Percentiles rank a stretch among this genome's conserved stretches.
Conservation (phyloP, 2,888 invertebrate genomes). For the Spicauda simplicius region DNA sequence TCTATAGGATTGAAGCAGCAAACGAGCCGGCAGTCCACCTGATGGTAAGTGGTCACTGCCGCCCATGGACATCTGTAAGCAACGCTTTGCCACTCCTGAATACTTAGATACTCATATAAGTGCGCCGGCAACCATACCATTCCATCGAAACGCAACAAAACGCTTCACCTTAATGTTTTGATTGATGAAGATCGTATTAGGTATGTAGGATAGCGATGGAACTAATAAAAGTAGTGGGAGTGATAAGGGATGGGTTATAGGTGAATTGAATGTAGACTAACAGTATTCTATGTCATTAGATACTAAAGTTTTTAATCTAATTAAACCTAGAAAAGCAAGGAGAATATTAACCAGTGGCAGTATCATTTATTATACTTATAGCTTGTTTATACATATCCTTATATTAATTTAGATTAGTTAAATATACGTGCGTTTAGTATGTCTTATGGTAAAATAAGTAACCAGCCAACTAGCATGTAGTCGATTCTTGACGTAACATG, state of each 20-base stretch:
- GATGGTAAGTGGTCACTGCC: too few species aligned
- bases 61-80: too few species aligned
- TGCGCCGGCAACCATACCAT: too few species aligned
- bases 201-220: background rate
- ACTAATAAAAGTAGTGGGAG: background rate
- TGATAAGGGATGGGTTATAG: background rate
- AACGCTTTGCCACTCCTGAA: too few species aligned
- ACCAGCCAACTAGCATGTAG: background rate
- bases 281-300: background rate
- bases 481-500: background rate
- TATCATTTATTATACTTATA: background rate
- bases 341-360: constrained; percentile 7
- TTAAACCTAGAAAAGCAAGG: constrained; percentile 8
- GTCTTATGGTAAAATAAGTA: background rate
- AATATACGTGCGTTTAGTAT: background rate
- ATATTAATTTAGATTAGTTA: background rate
- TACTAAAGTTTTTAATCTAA: background rate
- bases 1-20: too few species aligned
- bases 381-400: background rate
- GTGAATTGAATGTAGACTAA: background rate
- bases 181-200: background rate
- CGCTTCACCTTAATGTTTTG: background rate
- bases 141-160: too few species aligned
- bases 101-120: too few species aligned
- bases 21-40: too few species aligned